Base-by-base conservation (phyloP, 1,140 invertebrate genomes). In the Drosophila athabasca region DNA sequence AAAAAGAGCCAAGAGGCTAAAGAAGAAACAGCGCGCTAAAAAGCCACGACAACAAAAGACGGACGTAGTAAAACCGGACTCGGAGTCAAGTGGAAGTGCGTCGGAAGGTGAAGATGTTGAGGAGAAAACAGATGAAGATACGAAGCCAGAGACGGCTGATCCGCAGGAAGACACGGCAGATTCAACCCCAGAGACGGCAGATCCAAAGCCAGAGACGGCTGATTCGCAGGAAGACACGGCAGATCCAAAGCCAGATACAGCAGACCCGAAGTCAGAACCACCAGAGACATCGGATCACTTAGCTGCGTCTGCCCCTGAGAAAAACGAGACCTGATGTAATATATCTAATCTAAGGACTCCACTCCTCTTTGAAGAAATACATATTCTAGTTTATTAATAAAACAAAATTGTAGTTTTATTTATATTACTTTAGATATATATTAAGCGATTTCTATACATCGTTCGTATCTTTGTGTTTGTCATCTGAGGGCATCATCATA, bases 1-100 rank as follows among this genome's bases (percentile, higher is more conserved):
- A 72, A 97, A 97, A 92, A 92, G 97, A 77, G 95, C 95, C 1
- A 98, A 97, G 91, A 93, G 97, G 74, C 87, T 95, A 57, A 97
- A 96, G 79, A 96, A 94, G 76, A 97, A 97, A 80, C 92, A 66
- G 94, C 93, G 84, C 72, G 75, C 29, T 1, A 87, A 87, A 15
- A 64, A 65, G 17, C 67, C 79, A 0, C 64, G 79, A 0, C 71
- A 83, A 9, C 31, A 66, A 19, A 88, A 70, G 50, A 24, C 60
- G 8, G 52, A 26, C 8, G 65, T 44, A 11, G 11, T 57, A 2
- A 55, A 69, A 6, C 50, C 67, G 11, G 68, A 51, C 0, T 62
- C 46, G 0, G 75, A 76, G 5, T 76, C 70, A 1, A 76, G 67
- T 49, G 59, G 1, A 6, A 79, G 75, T 66, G 61, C 7, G 5